A percentile compares a stretch with the other conserved stretches of the same genome.
These are phyloP conservation scores for Rutpela maculata DNA, from an alignment of 2,888 invertebrate genomes.

Conservation along the genomic window DNA sequence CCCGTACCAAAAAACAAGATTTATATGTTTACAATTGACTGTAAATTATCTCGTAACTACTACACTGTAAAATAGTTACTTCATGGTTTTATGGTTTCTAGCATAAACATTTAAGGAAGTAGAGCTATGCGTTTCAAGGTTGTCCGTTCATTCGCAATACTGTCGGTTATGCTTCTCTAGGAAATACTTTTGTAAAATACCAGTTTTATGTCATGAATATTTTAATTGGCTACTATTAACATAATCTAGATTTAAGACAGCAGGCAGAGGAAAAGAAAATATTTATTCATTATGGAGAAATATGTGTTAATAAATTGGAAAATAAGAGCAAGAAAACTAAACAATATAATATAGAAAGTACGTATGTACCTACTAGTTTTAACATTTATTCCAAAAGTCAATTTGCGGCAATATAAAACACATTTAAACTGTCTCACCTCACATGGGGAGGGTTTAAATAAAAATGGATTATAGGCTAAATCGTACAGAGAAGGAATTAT, in stretches of 20 bases:
- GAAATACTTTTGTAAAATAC: slow-evolving; percentile 20
- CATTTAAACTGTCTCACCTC: too few relatives aligned
- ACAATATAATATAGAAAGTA: too few relatives aligned
- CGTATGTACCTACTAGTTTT: too few relatives aligned
- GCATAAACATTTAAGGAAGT: slow-evolving; percentile 38
- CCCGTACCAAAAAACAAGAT: slow-evolving; percentile 13
- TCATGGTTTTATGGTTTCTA: slow-evolving; percentile 39
- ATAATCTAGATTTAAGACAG: neutral
- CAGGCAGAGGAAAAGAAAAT: too few relatives aligned
- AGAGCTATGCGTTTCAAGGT: slow-evolving; percentile 34
- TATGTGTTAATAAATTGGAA: too few relatives aligned
- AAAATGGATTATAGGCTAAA: too few relatives aligned
- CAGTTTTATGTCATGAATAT: neutral
- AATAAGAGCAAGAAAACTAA: too few relatives aligned
- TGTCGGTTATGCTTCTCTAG: slow-evolving; percentile 24
- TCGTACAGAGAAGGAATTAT: too few relatives aligned
- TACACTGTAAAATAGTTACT: slow-evolving; percentile 36
- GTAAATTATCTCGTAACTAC: slow-evolving; percentile 33
- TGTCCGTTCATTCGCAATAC: slow-evolving; percentile 18
- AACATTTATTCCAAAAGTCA: too few relatives aligned
- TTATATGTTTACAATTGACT: slow-evolving; percentile 34
- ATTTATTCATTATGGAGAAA: too few relatives aligned
- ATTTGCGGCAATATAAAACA: too few relatives aligned
- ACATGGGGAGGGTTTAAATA: too few relatives aligned
- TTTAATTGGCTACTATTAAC: neutral